Percentiles rank a stretch among this genome's conserved stretches.
phyloP scores from a whole-genome alignment of 1,140 invertebrate species.

The Zaprionus camerounensis region DNA sequence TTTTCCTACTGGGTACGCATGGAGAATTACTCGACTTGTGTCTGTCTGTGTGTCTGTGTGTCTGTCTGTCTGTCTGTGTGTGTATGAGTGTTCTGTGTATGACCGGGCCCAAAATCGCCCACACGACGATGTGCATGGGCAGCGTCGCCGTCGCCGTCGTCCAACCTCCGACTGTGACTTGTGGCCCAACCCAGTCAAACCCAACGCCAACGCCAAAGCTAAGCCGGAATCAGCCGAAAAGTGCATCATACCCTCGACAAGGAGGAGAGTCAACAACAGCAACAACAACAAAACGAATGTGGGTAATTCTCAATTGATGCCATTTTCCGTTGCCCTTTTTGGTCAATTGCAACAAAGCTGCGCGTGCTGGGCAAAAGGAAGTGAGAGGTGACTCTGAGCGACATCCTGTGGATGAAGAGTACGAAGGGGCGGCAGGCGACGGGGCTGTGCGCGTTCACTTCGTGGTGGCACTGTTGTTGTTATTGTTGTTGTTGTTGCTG shows the following conservation, averaged over 20 bases:
- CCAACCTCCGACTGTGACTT: constrained; percentile 25
- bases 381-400: constrained; percentile 24
- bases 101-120: constrained; percentile 69
- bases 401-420: neutral
- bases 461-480: constrained; percentile 6
- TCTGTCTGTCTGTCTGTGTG: constrained; percentile 23
- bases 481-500: constrained; percentile 40
- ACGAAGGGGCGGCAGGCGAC: neutral
- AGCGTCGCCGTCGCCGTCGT: constrained; percentile 18
- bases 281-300: constrained; percentile 35
- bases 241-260: constrained; percentile 16
- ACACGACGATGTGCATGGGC: constrained; percentile 54
- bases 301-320: constrained; percentile 69
- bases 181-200: constrained; percentile 38
- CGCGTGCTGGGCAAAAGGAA: constrained; percentile 45
- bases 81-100: constrained; percentile 58
- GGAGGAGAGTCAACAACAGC: neutral
- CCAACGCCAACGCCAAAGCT: constrained; percentile 41
- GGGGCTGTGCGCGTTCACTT: constrained; percentile 31
- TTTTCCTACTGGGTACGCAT: constrained; percentile 1
- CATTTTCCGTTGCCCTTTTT: constrained; percentile 76
- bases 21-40: constrained; percentile 3
- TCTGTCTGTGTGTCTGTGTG: constrained; percentile 21
- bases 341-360: constrained; percentile 53
- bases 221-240: constrained; percentile 29